Conservation (phyloP, 2,113 vertebrate species). For the Camarhynchus parvulus region DNA sequence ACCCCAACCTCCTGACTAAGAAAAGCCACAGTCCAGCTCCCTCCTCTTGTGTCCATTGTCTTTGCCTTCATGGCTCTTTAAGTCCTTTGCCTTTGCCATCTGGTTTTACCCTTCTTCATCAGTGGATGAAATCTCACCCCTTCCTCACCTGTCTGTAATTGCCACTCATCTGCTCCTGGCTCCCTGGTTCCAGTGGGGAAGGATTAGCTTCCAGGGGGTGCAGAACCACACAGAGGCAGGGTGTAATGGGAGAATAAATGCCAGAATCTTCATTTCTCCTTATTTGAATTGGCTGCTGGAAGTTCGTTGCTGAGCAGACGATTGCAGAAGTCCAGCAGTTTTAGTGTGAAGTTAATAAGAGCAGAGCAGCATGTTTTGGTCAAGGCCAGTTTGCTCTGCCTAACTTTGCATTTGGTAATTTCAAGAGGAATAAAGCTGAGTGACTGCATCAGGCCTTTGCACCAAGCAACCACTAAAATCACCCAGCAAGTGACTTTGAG, state of each 20-base stretch:
- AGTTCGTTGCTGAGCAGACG: neutral
- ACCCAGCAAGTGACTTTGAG: neutral
- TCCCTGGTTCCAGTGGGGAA: neutral
- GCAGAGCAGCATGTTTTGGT: neutral
- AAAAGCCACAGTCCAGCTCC: neutral
- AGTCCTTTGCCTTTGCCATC: neutral
- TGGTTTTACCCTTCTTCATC: neutral
- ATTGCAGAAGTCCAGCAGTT: neutral
- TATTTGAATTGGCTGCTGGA: neutral
- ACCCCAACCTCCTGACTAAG: neutral
- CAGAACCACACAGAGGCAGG: neutral
- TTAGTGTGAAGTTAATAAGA: neutral
- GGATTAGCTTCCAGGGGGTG: fast-evolving
- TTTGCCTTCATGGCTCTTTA: neutral
- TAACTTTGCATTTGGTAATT: neutral
- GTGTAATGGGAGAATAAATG: neutral
- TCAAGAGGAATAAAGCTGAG: neutral
- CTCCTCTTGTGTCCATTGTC: neutral
- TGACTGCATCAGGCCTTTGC: neutral
- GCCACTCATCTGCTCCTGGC: neutral
- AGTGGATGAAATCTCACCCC: neutral
- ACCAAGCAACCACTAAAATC: neutral
- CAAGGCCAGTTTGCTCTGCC: neutral
- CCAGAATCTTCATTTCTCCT: neutral
- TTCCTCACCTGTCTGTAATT: neutral